Evolutionary conservation across 2,113 vertebrate genomes (phyloP), one percentile per base, ranked within the genome.

Genomic region (Cyanoramphus novaezelandiae): DNA sequence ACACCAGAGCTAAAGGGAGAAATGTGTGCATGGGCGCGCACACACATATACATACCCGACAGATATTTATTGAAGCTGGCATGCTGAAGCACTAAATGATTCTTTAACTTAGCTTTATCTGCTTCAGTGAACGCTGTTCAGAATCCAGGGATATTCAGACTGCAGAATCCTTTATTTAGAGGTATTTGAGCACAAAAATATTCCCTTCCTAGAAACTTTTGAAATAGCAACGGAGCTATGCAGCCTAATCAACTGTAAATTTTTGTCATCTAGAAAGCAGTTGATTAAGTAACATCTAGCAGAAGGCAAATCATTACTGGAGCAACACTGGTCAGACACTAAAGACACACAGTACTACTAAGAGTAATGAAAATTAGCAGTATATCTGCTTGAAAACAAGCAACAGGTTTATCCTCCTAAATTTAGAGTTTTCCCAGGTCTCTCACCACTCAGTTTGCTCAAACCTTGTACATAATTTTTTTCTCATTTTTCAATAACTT

Each of bases 31-130:
- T 46, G 41, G 37, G 37, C 2, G 9, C 33, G 23, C 5, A 4
- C 75, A 28, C 78, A 46, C 64, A 77, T 77, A 72, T 78, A 88
- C 63, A 23, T 11, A n/a, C 46, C 17, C 3, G 11, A 69, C 94
- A 96, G 96, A 96, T 95, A 88, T 92, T 95, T 96, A 97, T 96
- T 95, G 94, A 95, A 94, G 86, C 92, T 75, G 95, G 92, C 86
- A 83, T 94, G 92, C 96, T 97, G 96, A 94, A 90, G 91, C 91
- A 82, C 94, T 98, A 97, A 97, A 97, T 96, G 97, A 95, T 96
- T 69, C 97, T 98, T 98, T 97, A 97, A 97, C 91, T 94, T 97
- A 88, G 94, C 97, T 98, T 98, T 96, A 71, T 98, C 91, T 97
- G 98, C 98, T 95, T 97, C 96, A 95, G 11, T 98, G 97, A 98